Evolutionary conservation across 2,113 vertebrate genomes (phyloP).

Genomic region (Gymnorhina tibicen): DNA sequence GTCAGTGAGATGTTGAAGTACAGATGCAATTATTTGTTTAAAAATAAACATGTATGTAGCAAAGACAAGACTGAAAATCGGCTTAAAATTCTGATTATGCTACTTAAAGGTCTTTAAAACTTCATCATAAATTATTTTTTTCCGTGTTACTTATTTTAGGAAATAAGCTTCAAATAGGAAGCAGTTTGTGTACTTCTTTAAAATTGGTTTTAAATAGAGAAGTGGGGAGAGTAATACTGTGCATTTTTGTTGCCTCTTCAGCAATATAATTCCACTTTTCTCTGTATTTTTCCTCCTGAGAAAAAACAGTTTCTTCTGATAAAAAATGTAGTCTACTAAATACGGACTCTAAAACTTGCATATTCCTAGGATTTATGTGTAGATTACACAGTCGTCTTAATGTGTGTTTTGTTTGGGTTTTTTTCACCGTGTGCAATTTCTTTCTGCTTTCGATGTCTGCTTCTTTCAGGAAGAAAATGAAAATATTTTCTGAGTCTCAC

Average conservation of each 20-base stretch:
- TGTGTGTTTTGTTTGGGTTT: not conserved
- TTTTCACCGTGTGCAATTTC: not conserved
- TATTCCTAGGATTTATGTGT: not conserved
- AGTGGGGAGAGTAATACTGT: not conserved
- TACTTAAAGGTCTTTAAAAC: not conserved
- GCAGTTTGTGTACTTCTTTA: not conserved
- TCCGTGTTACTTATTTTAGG: not conserved
- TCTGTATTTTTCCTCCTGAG: not conserved
- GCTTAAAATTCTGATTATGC: not conserved
- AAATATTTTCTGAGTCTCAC: slow-evolving; percentile 93
- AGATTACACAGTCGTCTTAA: not conserved
- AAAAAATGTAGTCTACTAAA: not conserved
- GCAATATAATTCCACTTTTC: not conserved
- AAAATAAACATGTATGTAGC: not conserved
- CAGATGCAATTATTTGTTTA: not conserved
- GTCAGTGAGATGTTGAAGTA: not conserved
- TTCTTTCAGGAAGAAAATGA: slow-evolving; percentile 79
- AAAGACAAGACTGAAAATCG: not conserved
- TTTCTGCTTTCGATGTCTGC: not conserved
- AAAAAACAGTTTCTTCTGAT: not conserved
- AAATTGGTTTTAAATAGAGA: not conserved
- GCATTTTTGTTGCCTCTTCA: not conserved
- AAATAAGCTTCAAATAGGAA: not conserved
- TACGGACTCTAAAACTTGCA: not conserved
- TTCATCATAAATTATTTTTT: not conserved